phyloP scores from a whole-genome alignment of 2,888 invertebrate species.

The Seira musarum region DNA sequence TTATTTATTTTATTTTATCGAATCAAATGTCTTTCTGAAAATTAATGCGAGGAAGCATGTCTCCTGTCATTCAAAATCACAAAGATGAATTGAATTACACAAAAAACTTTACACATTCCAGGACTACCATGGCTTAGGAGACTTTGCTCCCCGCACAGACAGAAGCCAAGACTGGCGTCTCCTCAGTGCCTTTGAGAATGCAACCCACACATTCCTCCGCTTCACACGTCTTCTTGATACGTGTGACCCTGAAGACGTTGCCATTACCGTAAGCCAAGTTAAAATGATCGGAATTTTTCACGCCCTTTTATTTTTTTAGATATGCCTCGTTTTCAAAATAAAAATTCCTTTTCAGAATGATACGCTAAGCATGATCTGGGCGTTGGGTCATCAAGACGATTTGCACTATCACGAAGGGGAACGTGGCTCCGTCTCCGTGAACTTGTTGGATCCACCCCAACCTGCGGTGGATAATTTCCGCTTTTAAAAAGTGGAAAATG shows the following conservation, averaged over 20 bases:
- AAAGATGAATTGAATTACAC: too few species aligned
- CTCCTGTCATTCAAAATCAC: neutral
- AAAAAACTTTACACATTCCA: conserved; percentile 34
- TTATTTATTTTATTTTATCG: too few species aligned
- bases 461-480: conserved; percentile 56
- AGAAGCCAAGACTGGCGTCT: conserved; percentile 70
- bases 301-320: neutral
- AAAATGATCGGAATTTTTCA: neutral
- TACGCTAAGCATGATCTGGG: conserved; percentile 87
- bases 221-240: conserved; percentile 71
- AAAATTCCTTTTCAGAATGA: too few species aligned
- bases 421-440: conserved; percentile 58
- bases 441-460: conserved; percentile 59
- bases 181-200: conserved; percentile 70
- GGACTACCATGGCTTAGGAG: conserved; percentile 70
- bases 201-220: conserved; percentile 71
- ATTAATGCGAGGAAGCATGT: neutral
- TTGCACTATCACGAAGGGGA: conserved; percentile 52
- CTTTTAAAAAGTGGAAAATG: conserved; percentile 54
- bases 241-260: conserved; percentile 70
- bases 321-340: too few species aligned
- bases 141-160: conserved; percentile 70
- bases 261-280: conserved; percentile 51
- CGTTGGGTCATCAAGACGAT: conserved; percentile 71
- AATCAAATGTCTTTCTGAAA: neutral